Evolutionary conservation across 1,140 invertebrate genomes (phyloP), one percentile per base, ranked within the genome.

Genomic region (Venturia canescens): DNA sequence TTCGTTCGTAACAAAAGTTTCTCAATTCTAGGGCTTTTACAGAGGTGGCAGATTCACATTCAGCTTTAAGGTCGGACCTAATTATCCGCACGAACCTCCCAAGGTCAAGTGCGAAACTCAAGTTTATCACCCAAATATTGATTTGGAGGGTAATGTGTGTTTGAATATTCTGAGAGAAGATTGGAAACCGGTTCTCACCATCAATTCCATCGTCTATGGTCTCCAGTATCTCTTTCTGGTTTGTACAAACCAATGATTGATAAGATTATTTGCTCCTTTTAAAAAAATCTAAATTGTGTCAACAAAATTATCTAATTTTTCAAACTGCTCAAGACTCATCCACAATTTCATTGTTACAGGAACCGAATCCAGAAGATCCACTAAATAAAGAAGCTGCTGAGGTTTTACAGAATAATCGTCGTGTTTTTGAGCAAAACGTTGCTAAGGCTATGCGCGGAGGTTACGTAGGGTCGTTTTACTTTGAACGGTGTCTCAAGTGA

Each of bases 321-420:
- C 18, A 21, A 57, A 9, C 4, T 16, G 9, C 13, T 57, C 15
- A 57, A 7, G 21, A 21, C 21, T 23, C 21, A 57, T n/a, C 53
- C 21, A 57, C 4, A 57, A 63, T 63, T 63, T 23, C 31, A 53
- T 79, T n/a, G 79, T 34, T 86, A 18, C 70, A 98, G 97, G 98
- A 99, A 93, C 98, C 98, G 67, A 99, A 99, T 93, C 98, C 98
- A 18, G 98, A 99, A 93, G 98, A 99, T 93, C 98, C 98, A 31
- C 90, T 99, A 78, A 99, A 99, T 90, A 99, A 99, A 93, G 98
- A 99, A 93, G 98, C 98, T n/a, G 98, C 98, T 26, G 98, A 99
- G 90, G 97, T 99, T 44, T 93, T 99, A 78, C 98, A 98, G 90
- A 98, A 95, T 88, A 99, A 99, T 91, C 93, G 97, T 90, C 94